A percentile compares a stretch with the other conserved stretches of the same genome.
These are phyloP conservation scores for Fulmarus glacialis DNA, from an alignment of 2,113 vertebrate species.

Conservation along the genomic window DNA sequence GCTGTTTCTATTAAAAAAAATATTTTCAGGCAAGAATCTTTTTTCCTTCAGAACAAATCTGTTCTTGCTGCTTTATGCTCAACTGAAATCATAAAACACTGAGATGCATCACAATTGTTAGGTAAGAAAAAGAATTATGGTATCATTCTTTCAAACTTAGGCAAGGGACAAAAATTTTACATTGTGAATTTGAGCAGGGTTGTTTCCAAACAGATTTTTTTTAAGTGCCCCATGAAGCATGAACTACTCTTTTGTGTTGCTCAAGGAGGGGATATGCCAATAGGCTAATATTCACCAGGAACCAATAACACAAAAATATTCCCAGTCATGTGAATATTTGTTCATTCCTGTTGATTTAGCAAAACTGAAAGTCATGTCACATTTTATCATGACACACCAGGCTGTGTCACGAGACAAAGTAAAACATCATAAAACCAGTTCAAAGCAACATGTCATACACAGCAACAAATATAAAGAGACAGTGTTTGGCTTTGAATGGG, in stretches of 20 bases:
- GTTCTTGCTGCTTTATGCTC: background rate
- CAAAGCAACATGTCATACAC: background rate
- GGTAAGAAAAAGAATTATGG: background rate
- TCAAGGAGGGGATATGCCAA: background rate
- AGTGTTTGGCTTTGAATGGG: background rate
- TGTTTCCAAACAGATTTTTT: background rate
- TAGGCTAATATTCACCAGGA: conserved; percentile 16
- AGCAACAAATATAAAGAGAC: background rate
- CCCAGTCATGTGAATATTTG: conserved; percentile 43
- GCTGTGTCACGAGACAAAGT: conserved; percentile 13
- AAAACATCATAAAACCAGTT: conserved; percentile 9
- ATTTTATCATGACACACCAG: conserved; percentile 56
- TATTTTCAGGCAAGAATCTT: background rate
- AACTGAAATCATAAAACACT: background rate
- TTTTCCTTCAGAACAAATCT: background rate
- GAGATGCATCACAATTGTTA: background rate
- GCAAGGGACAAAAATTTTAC: background rate
- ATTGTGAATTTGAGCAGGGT: background rate
- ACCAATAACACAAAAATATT: conserved; percentile 15
- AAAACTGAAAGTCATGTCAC: conserved; percentile 54
- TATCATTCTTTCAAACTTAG: background rate
- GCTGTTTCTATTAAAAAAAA: background rate
- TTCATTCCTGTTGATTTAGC: conserved; percentile 48
- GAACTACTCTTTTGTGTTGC: background rate
- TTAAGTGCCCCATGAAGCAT: background rate